phyloP scores from a whole-genome alignment of 2,113 vertebrate genomes.

The Dipodomys spectabilis region DNA sequence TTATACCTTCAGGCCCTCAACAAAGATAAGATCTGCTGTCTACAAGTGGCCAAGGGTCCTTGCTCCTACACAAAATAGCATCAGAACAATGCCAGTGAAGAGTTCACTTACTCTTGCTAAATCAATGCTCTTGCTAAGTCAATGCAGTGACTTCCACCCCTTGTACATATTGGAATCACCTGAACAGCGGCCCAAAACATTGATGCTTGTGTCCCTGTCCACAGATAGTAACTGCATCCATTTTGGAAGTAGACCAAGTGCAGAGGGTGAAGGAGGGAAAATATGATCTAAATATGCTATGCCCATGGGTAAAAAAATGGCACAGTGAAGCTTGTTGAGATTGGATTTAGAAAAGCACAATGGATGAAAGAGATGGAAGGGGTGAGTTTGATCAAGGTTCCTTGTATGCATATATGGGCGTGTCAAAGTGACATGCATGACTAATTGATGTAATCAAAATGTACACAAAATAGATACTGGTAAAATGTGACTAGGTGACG shows the following conservation, averaged over 20 bases:
- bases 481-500: background rate
- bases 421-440: too few relatives aligned
- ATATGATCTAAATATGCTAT: too few relatives aligned
- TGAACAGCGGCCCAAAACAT: background rate
- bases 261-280: background rate
- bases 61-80: background rate
- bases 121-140: background rate
- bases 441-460: too few relatives aligned
- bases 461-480: background rate
- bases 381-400: too few relatives aligned
- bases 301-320: too few relatives aligned
- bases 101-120: background rate
- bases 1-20: background rate
- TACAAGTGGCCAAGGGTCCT: background rate
- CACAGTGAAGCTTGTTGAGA: too few relatives aligned
- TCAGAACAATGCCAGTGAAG: background rate
- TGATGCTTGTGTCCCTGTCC: background rate
- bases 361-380: too few relatives aligned
- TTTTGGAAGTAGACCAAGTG: background rate
- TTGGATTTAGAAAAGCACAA: too few relatives aligned
- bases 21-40: background rate
- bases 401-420: too few relatives aligned
- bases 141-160: background rate
- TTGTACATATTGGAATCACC: background rate
- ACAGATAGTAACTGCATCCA: background rate